These are phyloP conservation scores for Fistularia commersonii DNA, from an alignment of 2,797 vertebrate genomes.

Conservation along the genomic window DNA sequence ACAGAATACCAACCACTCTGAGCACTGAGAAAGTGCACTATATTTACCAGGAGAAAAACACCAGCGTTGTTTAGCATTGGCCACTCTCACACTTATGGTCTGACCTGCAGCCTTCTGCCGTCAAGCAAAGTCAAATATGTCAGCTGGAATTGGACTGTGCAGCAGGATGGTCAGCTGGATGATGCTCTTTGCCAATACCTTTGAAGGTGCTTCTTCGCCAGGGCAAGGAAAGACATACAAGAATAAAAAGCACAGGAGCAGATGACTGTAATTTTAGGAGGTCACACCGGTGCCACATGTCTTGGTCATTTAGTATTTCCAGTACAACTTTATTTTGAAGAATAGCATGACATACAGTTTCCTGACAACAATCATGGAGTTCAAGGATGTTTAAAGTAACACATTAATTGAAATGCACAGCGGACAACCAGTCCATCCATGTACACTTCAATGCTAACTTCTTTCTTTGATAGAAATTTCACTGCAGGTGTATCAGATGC, in stretches of 20 bases:
- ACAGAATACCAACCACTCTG: constrained; percentile 55
- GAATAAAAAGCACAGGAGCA: no score
- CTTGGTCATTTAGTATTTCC: no score
- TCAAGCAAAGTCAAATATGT: constrained; percentile 49
- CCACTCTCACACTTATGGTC: constrained; percentile 19
- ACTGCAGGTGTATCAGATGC: constrained; percentile 7
- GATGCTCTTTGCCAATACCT: no score
- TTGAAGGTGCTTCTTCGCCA: constrained; percentile 34
- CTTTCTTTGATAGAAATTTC: neutral
- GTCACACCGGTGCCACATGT: no score
- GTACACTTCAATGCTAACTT: constrained; percentile 19
- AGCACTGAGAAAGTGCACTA: constrained; percentile 69
- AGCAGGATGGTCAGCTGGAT: constrained; percentile 26
- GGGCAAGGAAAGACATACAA: no score
- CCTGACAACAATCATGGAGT: no score
- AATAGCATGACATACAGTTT: neutral
- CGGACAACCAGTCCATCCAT: constrained; percentile 7
- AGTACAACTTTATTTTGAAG: no score
- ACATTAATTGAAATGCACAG: no score
- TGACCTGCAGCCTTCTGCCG: constrained; percentile 34
- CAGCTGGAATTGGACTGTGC: constrained; percentile 18
- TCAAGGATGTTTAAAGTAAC: no score
- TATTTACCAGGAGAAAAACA: constrained; percentile 61
- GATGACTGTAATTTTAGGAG: no score
- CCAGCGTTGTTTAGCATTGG: constrained; percentile 44